Evolutionary conservation across 2,113 vertebrate species (phyloP).

Genomic region (Crotalus helleri): DNA sequence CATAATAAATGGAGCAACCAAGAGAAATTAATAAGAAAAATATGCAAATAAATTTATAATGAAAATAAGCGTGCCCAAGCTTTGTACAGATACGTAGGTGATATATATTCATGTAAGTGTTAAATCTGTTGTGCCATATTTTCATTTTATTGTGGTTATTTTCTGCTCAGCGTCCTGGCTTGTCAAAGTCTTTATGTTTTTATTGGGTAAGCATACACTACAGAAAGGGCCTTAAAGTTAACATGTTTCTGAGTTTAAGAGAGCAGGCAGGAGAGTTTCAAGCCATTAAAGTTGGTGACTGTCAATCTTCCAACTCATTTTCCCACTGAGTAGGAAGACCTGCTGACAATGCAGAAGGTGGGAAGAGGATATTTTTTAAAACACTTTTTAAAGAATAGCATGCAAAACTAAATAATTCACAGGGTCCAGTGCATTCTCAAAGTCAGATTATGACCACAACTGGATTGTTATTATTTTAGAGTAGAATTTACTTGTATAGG

Average conservation of each 20-base stretch:
- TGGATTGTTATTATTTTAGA: slow-evolving; percentile 24
- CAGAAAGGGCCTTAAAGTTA: background rate
- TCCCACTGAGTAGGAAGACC: slow-evolving; percentile 22
- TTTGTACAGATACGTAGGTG: background rate
- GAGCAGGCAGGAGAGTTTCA: background rate
- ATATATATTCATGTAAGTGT: background rate
- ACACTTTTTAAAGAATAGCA: slow-evolving; percentile 58
- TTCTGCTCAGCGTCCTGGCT: background rate
- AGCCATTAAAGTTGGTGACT: slow-evolving; percentile 16
- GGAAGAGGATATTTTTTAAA: slow-evolving; percentile 27
- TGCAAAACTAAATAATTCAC: slow-evolving; percentile 64
- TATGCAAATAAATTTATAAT: background rate
- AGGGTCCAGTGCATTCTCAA: slow-evolving; percentile 45
- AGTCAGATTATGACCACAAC: slow-evolving; percentile 11
- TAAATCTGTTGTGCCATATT: background rate
- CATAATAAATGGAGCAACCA: background rate
- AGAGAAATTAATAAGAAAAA: background rate
- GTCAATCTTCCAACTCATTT: slow-evolving; percentile 27
- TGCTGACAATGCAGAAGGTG: slow-evolving; percentile 45
- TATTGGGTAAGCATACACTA: background rate
- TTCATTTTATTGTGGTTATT: background rate
- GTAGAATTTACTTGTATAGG: slow-evolving; percentile 45
- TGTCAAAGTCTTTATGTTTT: background rate
- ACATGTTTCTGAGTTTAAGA: background rate
- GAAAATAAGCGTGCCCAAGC: background rate